These are phyloP conservation scores for Antechinus flavipes DNA, from an alignment of 2,113 vertebrate genomes.

Conservation along the genomic window DNA sequence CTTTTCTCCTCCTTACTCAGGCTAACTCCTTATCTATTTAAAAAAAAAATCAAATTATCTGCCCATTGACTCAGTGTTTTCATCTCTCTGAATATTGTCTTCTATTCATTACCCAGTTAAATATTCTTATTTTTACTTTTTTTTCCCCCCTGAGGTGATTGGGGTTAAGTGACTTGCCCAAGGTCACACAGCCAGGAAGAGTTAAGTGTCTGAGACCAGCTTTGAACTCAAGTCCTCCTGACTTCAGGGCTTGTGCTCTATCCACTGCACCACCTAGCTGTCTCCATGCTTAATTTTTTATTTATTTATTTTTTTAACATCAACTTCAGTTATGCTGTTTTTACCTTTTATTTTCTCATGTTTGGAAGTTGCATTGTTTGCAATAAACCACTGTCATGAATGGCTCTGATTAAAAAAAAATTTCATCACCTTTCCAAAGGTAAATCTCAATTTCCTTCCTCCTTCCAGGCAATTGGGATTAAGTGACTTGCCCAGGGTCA, in stretches of 20 bases:
- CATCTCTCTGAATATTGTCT: background rate
- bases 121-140: background rate
- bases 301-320: too few species aligned
- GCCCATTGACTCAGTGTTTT: background rate
- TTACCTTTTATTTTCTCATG: background rate
- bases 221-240: too few species aligned
- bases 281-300: too few species aligned
- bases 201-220: too few species aligned
- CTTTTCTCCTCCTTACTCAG: background rate
- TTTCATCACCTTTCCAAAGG: background rate
- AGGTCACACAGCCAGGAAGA: too few species aligned
- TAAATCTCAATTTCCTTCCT: background rate
- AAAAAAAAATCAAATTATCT: background rate
- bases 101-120: slow-evolving; percentile 8
- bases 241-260: too few species aligned
- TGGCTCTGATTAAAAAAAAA: background rate
- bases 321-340: too few species aligned
- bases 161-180: too few species aligned
- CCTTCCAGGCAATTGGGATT: too few species aligned
- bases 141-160: too few species aligned
- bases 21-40: slow-evolving; percentile 18
- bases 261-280: too few species aligned
- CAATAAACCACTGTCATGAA: background rate
- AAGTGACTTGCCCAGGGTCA: too few species aligned
- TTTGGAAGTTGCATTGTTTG: background rate